phyloP scores from a whole-genome alignment of 1,140 invertebrate genomes.

The Apocrypta bakeri region DNA sequence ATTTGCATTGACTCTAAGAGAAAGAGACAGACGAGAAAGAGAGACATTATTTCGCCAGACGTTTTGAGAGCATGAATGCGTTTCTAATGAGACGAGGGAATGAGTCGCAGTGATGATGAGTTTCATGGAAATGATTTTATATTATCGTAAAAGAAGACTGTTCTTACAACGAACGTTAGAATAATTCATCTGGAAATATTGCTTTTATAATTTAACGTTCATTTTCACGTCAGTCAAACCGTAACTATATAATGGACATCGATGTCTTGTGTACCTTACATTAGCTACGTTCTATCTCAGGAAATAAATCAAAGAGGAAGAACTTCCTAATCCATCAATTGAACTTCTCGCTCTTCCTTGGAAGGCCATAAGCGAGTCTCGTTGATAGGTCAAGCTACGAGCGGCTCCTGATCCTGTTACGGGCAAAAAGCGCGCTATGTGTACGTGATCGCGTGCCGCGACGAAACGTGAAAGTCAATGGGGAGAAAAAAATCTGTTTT shows the following conservation, averaged over 20 bases:
- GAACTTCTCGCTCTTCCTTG: background rate
- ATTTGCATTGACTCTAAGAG: background rate
- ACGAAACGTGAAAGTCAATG: background rate
- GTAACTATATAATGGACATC: no score
- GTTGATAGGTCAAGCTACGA: background rate
- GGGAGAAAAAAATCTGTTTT: background rate
- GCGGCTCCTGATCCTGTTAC: background rate
- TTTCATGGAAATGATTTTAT: background rate
- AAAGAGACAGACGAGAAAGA: background rate
- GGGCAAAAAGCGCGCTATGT: background rate
- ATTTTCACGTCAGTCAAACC: background rate
- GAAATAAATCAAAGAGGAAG: background rate
- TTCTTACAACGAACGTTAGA: background rate
- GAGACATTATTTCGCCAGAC: background rate
- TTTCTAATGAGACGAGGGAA: background rate
- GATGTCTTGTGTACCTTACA: no score
- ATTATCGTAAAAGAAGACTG: background rate
- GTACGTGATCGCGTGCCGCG: background rate
- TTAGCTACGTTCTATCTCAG: background rate
- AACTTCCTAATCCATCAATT: background rate
- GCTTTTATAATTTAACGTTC: background rate
- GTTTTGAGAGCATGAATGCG: background rate
- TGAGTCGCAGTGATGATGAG: no score
- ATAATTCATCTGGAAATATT: background rate
- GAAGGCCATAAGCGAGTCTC: background rate